These are phyloP conservation scores for Rhyacophila brunnea DNA, from an alignment of 1,140 invertebrate species.

Conservation along the genomic window DNA sequence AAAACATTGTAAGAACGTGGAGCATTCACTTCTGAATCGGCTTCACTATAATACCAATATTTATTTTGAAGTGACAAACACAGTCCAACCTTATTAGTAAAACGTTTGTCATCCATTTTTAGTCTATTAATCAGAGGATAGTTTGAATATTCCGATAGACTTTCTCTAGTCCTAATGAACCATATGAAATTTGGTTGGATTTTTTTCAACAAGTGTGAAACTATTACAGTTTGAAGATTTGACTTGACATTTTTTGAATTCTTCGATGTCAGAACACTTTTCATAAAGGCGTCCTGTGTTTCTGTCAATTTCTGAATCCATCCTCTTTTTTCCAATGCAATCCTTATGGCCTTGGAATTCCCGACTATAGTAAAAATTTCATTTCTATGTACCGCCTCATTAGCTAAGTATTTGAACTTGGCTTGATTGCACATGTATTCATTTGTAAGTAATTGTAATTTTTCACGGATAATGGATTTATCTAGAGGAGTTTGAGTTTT, in stretches of 20 bases:
- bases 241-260: slow-evolving; percentile 37
- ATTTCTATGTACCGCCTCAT: slow-evolving; percentile 37
- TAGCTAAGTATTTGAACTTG: slow-evolving; percentile 38
- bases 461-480: too few species aligned
- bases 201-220: slow-evolving; percentile 60
- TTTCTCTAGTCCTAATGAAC: slow-evolving; percentile 41
- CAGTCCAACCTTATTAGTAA: slow-evolving; percentile 62
- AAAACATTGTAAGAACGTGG: slow-evolving; percentile 58
- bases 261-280: slow-evolving; percentile 41
- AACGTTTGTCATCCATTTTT: slow-evolving; percentile 53
- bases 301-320: slow-evolving; percentile 61
- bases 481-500: too few species aligned
- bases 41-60: slow-evolving; percentile 59
- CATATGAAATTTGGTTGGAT: slow-evolving; percentile 60
- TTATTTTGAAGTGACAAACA: slow-evolving; percentile 58
- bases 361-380: slow-evolving; percentile 48
- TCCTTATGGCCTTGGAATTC: slow-evolving; percentile 46
- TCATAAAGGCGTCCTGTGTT: slow-evolving; percentile 38
- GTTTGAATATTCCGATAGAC: slow-evolving; percentile 43
- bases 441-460: too few species aligned
- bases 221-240: slow-evolving; percentile 46
- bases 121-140: slow-evolving; percentile 56
- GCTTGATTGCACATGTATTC: slow-evolving; percentile 16
- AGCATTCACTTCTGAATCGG: slow-evolving; percentile 55
- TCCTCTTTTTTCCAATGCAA: slow-evolving; percentile 55